These are phyloP conservation scores for Albula goreensis DNA, from an alignment of 2,113 vertebrate species.

Conservation along the genomic window DNA sequence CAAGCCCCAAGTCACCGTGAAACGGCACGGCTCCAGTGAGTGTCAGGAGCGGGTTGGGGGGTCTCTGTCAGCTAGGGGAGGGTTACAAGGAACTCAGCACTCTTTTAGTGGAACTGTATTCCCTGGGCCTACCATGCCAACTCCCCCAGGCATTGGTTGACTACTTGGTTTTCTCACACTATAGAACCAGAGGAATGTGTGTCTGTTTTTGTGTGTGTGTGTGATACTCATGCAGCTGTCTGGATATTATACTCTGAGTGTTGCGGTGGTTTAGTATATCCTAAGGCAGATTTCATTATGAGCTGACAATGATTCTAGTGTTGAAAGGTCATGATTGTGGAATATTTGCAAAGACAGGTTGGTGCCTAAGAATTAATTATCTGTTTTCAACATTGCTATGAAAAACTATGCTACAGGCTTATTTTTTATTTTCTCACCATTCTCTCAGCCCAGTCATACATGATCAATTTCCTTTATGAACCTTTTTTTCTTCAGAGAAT, in stretches of 20 bases:
- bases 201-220: background rate
- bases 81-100: background rate
- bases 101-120: background rate
- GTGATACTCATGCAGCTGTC: background rate
- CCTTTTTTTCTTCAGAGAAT: background rate
- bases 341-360: background rate
- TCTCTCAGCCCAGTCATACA: background rate
- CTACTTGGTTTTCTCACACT: background rate
- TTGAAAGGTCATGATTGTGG: background rate
- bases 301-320: background rate
- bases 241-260: background rate
- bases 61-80: background rate
- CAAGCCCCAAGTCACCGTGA: conserved; percentile 80
- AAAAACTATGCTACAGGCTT: background rate
- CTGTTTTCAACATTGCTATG: background rate
- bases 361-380: background rate
- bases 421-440: background rate
- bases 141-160: background rate
- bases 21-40: conserved; percentile 88
- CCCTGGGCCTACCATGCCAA: background rate
- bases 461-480: background rate
- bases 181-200: background rate
- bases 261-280: background rate
- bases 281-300: background rate
- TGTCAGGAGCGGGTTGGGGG: conserved; percentile 14